These are phyloP conservation scores for Prunella himalayana DNA, from an alignment of 2,113 vertebrate genomes.

Conservation along the genomic window DNA sequence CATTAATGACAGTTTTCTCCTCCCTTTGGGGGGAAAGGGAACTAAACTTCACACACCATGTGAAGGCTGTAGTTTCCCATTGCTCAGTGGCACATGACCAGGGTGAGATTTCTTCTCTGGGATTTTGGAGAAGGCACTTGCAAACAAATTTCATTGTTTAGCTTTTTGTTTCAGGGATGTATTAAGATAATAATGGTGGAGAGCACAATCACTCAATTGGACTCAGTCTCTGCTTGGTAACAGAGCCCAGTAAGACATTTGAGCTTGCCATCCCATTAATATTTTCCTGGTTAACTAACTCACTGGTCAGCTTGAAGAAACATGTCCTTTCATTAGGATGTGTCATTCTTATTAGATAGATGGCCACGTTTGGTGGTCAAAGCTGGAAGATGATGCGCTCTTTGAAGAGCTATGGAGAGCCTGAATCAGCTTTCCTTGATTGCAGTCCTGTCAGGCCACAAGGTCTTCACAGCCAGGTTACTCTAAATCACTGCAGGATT, in stretches of 20 bases:
- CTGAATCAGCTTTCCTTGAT: conserved; percentile 6
- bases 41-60: neutral
- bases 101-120: neutral
- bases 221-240: neutral
- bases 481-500: neutral
- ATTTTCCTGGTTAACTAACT: conserved; percentile 51
- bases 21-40: neutral
- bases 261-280: conserved; percentile 36
- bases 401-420: neutral
- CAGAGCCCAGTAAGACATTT: neutral
- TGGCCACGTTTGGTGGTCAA: neutral
- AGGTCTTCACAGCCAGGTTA: neutral
- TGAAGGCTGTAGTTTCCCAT: neutral
- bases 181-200: neutral
- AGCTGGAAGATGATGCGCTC: neutral
- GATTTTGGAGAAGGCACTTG: neutral
- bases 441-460: neutral
- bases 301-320: conserved; percentile 38
- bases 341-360: neutral
- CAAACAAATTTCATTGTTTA: neutral
- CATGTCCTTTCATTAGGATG: neutral
- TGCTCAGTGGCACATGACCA: neutral
- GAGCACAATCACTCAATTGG: neutral
- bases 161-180: neutral
- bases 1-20: too few species aligned